These are phyloP conservation scores for Oncorhynchus clarkii DNA, from an alignment of 2,113 vertebrate species.

Conservation along the genomic window DNA sequence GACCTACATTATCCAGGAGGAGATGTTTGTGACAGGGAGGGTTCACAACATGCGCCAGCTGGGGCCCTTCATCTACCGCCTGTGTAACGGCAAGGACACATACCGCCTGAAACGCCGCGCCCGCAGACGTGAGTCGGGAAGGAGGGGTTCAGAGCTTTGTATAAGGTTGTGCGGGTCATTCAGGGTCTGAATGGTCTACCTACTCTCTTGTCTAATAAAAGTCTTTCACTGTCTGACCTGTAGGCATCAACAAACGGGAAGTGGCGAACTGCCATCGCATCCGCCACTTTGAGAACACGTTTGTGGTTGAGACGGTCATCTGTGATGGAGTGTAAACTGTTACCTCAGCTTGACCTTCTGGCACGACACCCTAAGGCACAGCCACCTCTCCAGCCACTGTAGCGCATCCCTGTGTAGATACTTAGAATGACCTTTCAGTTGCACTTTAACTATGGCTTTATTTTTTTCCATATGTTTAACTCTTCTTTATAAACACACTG, in stretches of 20 bases:
- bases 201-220: not conserved
- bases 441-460: conserved; percentile 48
- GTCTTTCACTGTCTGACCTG: conserved; percentile 17
- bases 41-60: conserved; percentile 86
- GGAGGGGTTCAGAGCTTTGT: too few species aligned
- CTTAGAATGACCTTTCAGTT: conserved; percentile 44
- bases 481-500: too few species aligned
- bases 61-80: conserved; percentile 86
- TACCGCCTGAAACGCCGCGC: conserved; percentile 83
- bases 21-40: conserved; percentile 87
- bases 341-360: too few species aligned
- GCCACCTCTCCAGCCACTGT: conserved; percentile 60
- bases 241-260: conserved; percentile 86
- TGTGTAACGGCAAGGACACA: conserved; percentile 89
- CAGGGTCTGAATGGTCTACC: too few species aligned
- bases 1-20: conserved; percentile 93
- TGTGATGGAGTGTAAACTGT: conserved; percentile 72
- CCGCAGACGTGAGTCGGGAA: conserved; percentile 76
- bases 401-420: conserved; percentile 56
- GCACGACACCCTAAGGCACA: conserved; percentile 12
- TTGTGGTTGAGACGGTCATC: conserved; percentile 93
- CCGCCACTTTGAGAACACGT: conserved; percentile 94
- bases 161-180: too few species aligned
- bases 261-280: conserved; percentile 81
- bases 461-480: not conserved